Conservation (phyloP, 2,797 vertebrate species). For the Antrozous pallidus region DNA sequence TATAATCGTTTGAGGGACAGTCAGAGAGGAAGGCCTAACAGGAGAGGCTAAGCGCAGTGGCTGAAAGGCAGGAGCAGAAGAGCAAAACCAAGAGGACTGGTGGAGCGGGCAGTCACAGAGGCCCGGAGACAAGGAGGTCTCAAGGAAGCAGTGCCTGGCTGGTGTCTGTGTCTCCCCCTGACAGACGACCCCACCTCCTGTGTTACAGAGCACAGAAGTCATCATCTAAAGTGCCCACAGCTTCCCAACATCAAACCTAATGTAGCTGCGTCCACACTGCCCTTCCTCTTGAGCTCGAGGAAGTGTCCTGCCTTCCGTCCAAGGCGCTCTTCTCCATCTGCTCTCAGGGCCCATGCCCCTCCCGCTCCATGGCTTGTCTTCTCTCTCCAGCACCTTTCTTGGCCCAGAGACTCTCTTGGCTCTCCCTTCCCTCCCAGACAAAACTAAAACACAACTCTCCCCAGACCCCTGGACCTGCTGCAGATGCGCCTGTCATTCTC, state of each 20-base stretch:
- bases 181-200: neutral
- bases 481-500: neutral
- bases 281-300: neutral
- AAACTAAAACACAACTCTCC: neutral
- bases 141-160: neutral
- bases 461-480: neutral
- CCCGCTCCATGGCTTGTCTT: neutral
- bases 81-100: neutral
- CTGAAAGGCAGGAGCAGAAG: neutral
- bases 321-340: neutral
- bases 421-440: neutral
- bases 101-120: rapidly evolving
- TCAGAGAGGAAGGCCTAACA: neutral
- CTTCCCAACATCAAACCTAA: neutral
- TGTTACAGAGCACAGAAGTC: neutral
- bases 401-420: neutral
- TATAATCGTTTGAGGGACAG: rapidly evolving
- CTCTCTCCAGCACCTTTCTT: neutral
- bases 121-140: neutral
- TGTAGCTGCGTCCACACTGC: neutral
- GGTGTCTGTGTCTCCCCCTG: neutral
- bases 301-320: neutral
- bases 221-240: neutral
- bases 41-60: neutral
- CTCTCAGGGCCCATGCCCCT: too few species aligned